A percentile compares a stretch with the other conserved stretches of the same genome.
These are phyloP conservation scores for Misgurnus mizolepis DNA, from an alignment of 2,113 vertebrate species.

Conservation along the genomic window DNA sequence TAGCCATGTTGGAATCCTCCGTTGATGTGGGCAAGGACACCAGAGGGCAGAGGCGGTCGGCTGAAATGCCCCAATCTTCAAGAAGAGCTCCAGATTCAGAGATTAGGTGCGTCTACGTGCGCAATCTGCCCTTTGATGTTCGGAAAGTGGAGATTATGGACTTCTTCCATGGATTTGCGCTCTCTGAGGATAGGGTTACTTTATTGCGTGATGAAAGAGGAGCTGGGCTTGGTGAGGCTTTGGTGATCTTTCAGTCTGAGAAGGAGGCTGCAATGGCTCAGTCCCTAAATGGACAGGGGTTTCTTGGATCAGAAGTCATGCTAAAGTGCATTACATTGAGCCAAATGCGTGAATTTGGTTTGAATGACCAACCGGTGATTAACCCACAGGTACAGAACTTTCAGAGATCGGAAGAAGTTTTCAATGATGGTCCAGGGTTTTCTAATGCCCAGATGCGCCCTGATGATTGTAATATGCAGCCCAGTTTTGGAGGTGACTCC, in stretches of 20 bases:
- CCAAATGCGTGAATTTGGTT: conserved; percentile 87
- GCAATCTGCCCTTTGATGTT: conserved; percentile 92
- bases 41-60: conserved; percentile 64
- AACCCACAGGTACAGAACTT: conserved; percentile 36
- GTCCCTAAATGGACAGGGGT: conserved; percentile 81
- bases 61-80: conserved; percentile 67
- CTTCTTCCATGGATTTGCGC: conserved; percentile 85
- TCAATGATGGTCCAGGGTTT: conserved; percentile 67
- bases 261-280: conserved; percentile 83
- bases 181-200: conserved; percentile 83
- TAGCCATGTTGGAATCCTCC: conserved; percentile 78
- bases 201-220: conserved; percentile 86
- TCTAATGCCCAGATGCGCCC: conserved; percentile 24
- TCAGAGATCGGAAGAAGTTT: conserved; percentile 62
- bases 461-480: conserved; percentile 16
- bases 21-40: conserved; percentile 63
- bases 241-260: conserved; percentile 88
- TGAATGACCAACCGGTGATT: conserved; percentile 58
- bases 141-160: conserved; percentile 90
- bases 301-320: conserved; percentile 88
- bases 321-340: conserved; percentile 82
- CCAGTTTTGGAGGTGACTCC: conserved; percentile 56
- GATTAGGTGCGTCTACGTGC: conserved; percentile 82
- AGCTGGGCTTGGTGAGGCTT: conserved; percentile 87
- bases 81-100: conserved; percentile 68